Base-by-base conservation (phyloP, 1,140 invertebrate species). In the Calliphora vicina region DNA sequence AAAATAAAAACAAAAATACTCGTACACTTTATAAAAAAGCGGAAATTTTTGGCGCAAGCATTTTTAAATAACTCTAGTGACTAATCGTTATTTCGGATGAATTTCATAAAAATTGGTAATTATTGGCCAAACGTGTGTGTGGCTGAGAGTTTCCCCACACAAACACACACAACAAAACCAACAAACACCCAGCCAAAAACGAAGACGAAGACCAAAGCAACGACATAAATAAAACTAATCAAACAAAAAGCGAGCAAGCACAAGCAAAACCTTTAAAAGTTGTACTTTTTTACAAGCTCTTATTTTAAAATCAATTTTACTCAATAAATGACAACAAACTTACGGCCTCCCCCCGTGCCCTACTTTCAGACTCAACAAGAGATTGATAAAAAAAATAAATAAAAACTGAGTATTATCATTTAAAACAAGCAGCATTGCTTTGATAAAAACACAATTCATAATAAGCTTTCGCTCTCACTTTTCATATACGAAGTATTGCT, bases 11-110 rank as follows among this genome's bases (percentile, higher is more conserved):
- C n/a, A 67, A 67, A 5, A 67, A 23, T 67, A 5, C 15, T 57
- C 15, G 50, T 57, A 17, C 5, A 15, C 15, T 6, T n/a, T 57
- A 15, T 6, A 17, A 57, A n/a, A 17, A 57, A 57, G 50, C 15
- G 50, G 50, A 57, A 57, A n/a, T 29, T 78, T 78, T 78, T 78
- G 74, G 74, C 74, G 74, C 74, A 78, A 78, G 74, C 74, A 20
- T 23, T 78, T 78, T 78, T 23, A 78, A 78, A 78, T 78, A 78
- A 78, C 74, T 78, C 42, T 43, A 12, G 35, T 78, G 74, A 78
- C 74, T 78, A 78, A 78, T 78, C 74, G 74, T 43, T 78, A 78
- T 78, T 78, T 78, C 74, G 20, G n/a, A 43, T 78, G 74, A 78
- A 78, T 43, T 78, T 78, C 74, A 78, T 13, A 45, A 42, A 67